Conservation (phyloP, 2,797 vertebrate species). For the Parotocinclus haroldoi region DNA sequence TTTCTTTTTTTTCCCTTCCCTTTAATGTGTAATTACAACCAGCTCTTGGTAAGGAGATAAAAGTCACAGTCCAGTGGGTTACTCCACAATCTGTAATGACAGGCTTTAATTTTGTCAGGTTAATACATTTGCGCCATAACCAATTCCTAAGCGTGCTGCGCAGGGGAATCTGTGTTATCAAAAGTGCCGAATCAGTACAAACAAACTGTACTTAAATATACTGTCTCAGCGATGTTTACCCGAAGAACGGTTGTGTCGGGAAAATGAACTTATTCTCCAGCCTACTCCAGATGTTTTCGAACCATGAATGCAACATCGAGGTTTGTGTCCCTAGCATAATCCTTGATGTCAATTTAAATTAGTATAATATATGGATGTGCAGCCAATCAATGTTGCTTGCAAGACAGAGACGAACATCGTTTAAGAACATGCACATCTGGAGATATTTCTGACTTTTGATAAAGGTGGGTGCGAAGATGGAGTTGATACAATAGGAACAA, state of each 20-base stretch:
- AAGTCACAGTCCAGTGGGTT: conserved; percentile 10
- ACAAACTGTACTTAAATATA: conserved; percentile 8
- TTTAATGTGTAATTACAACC: conserved; percentile 6
- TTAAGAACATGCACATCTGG: too few species aligned
- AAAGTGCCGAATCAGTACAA: conserved; percentile 10
- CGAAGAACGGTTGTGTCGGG: conserved; percentile 12
- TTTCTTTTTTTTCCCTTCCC: too few species aligned
- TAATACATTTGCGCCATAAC: conserved; percentile 15
- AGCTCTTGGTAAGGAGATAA: conserved; percentile 19
- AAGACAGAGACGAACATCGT: too few species aligned
- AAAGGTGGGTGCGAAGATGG: too few species aligned
- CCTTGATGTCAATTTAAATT: too few species aligned
- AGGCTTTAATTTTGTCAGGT: conserved; percentile 3
- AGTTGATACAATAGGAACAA: too few species aligned
- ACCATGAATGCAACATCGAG: too few species aligned
- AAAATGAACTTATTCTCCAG: not conserved
- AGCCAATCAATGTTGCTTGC: too few species aligned
- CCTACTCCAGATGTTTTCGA: too few species aligned
- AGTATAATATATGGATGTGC: too few species aligned
- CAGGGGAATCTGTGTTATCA: conserved; percentile 11
- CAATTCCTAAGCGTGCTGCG: not conserved
- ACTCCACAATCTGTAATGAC: conserved; percentile 10
- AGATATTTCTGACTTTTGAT: too few species aligned
- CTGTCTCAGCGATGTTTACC: conserved; percentile 23
- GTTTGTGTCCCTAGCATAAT: too few species aligned